Conservation (phyloP, 2,113 vertebrate genomes). For the Psophia crepitans region DNA sequence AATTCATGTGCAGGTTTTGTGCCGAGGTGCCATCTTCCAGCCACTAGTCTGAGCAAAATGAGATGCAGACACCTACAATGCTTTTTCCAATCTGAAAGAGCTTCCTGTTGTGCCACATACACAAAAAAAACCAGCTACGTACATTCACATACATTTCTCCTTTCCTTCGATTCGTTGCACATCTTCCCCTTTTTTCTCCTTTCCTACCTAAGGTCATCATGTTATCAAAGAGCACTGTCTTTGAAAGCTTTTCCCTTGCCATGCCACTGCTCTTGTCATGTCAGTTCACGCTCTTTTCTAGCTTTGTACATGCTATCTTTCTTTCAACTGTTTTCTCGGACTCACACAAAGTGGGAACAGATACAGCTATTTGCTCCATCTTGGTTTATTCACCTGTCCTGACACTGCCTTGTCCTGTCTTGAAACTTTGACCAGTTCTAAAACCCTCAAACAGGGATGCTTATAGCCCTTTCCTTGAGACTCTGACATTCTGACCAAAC, state of each 20-base stretch:
- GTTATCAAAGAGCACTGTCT: background rate
- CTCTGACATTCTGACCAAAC: background rate
- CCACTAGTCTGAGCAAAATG: background rate
- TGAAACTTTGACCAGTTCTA: background rate
- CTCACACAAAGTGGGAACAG: background rate
- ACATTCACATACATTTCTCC: background rate
- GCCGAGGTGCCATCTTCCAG: background rate
- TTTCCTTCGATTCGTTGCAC: background rate
- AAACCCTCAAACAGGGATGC: background rate
- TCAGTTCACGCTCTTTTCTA: background rate
- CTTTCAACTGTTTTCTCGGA: background rate
- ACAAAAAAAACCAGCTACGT: background rate
- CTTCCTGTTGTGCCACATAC: background rate
- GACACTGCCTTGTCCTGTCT: background rate
- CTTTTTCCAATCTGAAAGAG: background rate
- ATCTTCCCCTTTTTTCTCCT: background rate
- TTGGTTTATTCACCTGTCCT: background rate
- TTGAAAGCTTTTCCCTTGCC: background rate
- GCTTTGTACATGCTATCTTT: background rate
- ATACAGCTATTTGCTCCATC: background rate
- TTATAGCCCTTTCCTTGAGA: background rate
- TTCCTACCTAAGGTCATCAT: background rate
- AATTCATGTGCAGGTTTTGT: background rate
- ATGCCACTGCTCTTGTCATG: background rate
- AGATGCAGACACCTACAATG: background rate